Percentiles rank a stretch among this genome's conserved stretches.
These are phyloP conservation scores for Epinephelus fuscoguttatus DNA, from an alignment of 2,113 vertebrate genomes.

Conservation along the genomic window DNA sequence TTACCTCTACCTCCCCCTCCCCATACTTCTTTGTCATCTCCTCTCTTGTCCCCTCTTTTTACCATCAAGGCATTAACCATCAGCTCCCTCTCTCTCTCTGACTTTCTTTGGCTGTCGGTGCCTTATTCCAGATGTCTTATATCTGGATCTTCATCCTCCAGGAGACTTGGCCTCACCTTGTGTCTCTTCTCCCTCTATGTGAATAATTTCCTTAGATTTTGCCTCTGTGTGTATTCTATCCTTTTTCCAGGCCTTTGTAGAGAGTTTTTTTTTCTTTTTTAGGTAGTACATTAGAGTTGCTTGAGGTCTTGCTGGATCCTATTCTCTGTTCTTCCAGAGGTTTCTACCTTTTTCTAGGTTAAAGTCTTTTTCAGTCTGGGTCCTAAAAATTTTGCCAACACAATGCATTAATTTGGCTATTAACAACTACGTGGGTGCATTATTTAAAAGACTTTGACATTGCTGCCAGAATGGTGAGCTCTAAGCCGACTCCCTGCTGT, in stretches of 20 bases:
- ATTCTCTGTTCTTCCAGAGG: background rate
- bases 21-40: background rate
- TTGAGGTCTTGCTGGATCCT: background rate
- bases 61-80: background rate
- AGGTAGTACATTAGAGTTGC: background rate
- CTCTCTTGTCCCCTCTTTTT: background rate
- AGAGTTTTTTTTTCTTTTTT: background rate
- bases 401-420: too few relatives aligned
- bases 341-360: background rate
- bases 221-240: background rate
- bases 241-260: background rate
- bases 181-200: background rate
- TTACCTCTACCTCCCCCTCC: background rate
- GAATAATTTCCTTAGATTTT: conserved; percentile 1
- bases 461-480: too few relatives aligned
- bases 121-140: background rate
- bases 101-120: background rate
- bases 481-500: too few relatives aligned
- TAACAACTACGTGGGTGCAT: too few relatives aligned
- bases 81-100: background rate
- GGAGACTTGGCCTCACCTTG: background rate
- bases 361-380: too few relatives aligned
- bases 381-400: too few relatives aligned
- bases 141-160: background rate
- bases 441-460: too few relatives aligned